Percentiles rank a stretch among this genome's conserved stretches.
These are phyloP conservation scores for Ylistrum balloti DNA, from an alignment of 1,140 invertebrate genomes.

Conservation along the genomic window DNA sequence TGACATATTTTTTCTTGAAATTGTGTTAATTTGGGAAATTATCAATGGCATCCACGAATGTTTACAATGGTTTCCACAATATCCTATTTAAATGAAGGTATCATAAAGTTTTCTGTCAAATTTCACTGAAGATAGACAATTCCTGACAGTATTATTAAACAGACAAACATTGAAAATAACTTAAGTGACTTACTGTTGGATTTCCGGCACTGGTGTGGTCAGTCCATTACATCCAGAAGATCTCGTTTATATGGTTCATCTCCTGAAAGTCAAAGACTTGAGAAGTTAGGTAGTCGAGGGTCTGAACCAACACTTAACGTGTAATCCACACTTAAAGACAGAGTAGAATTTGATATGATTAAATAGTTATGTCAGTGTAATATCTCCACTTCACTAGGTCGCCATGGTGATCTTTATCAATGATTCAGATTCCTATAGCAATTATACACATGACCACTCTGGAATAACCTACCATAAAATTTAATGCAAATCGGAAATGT, in stretches of 20 bases:
- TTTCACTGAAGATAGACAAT: too few species aligned
- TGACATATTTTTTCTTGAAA: too few species aligned
- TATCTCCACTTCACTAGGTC: neutral
- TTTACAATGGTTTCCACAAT: too few species aligned
- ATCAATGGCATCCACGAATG: too few species aligned
- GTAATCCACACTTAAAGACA: neutral
- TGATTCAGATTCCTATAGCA: neutral
- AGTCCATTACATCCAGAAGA: neutral
- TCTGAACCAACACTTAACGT: neutral
- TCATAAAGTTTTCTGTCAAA: too few species aligned
- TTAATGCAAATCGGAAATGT: slow-evolving; percentile 19
- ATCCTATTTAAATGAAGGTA: too few species aligned
- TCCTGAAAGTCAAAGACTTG: neutral
- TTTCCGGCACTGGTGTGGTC: neutral
- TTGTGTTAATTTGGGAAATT: too few species aligned
- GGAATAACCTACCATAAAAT: slow-evolving; percentile 11
- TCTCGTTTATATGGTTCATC: neutral
- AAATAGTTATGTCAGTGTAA: slow-evolving; percentile 34
- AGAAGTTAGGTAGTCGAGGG: neutral
- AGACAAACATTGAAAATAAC: neutral
- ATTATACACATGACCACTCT: neutral
- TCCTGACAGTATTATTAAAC: too few species aligned
- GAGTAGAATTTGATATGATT: neutral
- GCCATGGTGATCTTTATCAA: neutral
- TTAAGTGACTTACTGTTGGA: neutral